Conservation (phyloP, 2,888 invertebrate genomes). For the Formica aserva region DNA sequence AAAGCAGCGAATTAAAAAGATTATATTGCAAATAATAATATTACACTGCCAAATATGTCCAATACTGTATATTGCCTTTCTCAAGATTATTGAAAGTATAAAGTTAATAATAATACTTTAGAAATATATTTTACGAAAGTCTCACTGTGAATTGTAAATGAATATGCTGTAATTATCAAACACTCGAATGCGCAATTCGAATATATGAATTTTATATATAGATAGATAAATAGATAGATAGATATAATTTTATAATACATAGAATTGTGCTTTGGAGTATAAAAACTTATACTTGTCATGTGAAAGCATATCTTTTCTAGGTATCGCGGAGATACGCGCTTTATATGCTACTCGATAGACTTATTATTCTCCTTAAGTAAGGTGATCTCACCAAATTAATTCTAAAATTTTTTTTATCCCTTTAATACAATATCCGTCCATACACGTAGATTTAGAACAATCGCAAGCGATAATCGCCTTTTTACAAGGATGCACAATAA, state of each 20-base stretch:
- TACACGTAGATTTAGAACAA: constrained; percentile 60
- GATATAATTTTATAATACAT: constrained; percentile 8
- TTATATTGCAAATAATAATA: constrained; percentile 34
- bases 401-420: constrained; percentile 50
- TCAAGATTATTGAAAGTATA: constrained; percentile 55
- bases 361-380: constrained; percentile 36
- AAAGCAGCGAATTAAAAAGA: not conserved
- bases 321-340: not conserved
- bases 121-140: not conserved
- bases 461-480: constrained; percentile 47
- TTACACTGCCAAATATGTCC: constrained; percentile 66
- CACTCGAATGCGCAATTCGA: not conserved
- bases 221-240: not conserved
- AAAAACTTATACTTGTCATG: not conserved
- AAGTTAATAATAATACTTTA: constrained; percentile 16
- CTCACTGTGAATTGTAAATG: constrained; percentile 34
- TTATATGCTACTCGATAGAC: constrained; percentile 29
- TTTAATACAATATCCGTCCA: constrained; percentile 71
- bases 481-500: constrained; percentile 38
- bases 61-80: constrained; percentile 61
- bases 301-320: not conserved
- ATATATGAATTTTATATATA: not conserved
- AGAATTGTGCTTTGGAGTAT: not conserved
- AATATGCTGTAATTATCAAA: constrained; percentile 38
- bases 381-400: constrained; percentile 65